These are phyloP conservation scores for Butorides virescens DNA, from an alignment of 2,113 vertebrate species.

Conservation along the genomic window DNA sequence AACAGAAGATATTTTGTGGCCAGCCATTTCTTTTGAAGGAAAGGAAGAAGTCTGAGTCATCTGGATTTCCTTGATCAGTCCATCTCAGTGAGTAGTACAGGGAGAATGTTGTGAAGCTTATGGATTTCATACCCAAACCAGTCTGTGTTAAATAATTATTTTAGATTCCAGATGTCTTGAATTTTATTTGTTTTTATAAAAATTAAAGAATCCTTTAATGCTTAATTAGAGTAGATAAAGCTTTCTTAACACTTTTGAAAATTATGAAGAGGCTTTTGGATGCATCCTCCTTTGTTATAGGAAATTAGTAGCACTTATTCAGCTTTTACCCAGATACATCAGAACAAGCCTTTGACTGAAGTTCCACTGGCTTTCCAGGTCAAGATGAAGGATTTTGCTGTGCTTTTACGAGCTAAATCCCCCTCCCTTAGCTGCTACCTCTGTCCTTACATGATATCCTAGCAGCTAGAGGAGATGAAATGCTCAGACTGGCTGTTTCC, in stretches of 20 bases:
- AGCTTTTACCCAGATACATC: not conserved
- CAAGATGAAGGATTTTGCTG: not conserved
- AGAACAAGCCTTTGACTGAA: not conserved
- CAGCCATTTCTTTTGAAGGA: not conserved
- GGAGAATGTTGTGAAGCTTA: not conserved
- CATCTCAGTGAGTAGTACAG: constrained; percentile 23
- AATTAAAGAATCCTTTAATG: not conserved
- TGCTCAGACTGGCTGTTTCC: not conserved
- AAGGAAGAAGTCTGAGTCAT: not conserved
- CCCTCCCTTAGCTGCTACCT: not conserved
- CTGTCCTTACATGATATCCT: not conserved
- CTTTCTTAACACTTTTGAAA: not conserved
- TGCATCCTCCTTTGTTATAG: not conserved
- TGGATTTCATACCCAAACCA: not conserved
- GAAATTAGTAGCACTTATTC: not conserved
- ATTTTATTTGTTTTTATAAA: not conserved
- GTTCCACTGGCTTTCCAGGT: not conserved
- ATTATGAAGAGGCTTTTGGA: not conserved
- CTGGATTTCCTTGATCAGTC: constrained; percentile 11
- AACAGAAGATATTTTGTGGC: not conserved
- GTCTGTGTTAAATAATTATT: not conserved
- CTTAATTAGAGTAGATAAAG: not conserved
- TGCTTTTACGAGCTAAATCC: not conserved
- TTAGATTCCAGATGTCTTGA: not conserved
- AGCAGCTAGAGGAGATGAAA: not conserved